Base-by-base conservation (phyloP, 2,888 invertebrate genomes). In the Eupelmus urozonus region DNA sequence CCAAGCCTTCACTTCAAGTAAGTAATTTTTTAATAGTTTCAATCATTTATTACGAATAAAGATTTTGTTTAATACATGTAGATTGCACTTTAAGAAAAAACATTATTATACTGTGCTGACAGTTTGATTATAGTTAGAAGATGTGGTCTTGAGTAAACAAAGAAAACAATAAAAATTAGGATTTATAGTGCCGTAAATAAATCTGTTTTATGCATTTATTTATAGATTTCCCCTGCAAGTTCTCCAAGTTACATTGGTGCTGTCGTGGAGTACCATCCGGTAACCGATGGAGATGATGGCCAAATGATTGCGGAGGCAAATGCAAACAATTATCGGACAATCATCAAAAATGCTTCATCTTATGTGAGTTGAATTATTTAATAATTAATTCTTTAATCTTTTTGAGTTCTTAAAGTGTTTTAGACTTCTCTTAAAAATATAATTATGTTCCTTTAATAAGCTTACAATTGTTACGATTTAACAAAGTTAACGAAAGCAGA, bases 231-330 rank as follows among this genome's bases (percentile, higher is more conserved):
- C 7, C 16, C n/a, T 1, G 11, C 16, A 4, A 27, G 55, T 4
- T 70, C 65, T 2, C 20, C 70, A n/a, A 83, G 70, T 25, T 87
- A 87, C 63, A 67, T 75, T 18, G 87, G 83, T 2, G 86, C 86
- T 0, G 87, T 87, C 2, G 86, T 87, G 5, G 87, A 87, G 72
- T 87, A 82, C 77, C 40, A 79, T 67, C 79, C 81, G n/a, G 65
- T 80, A 79, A 16, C 80, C 83, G n/a, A 62, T 1, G 73, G 34
- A n/a, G 27, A 23, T 34, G 66, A 79, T 16, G n/a, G 81, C 18
- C 27, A 78, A 76, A 7, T 9, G 55, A 45, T 25, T 11, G 59
- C 84, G 81, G 55, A 63, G 78, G 27, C 51, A 1, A 60, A 34
- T 1, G 25, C 82, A 9, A 20, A 77, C 0, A 69, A 59, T 25